These are phyloP conservation scores for Erebia epiphron DNA, from an alignment of 2,888 invertebrate species.

Conservation along the genomic window DNA sequence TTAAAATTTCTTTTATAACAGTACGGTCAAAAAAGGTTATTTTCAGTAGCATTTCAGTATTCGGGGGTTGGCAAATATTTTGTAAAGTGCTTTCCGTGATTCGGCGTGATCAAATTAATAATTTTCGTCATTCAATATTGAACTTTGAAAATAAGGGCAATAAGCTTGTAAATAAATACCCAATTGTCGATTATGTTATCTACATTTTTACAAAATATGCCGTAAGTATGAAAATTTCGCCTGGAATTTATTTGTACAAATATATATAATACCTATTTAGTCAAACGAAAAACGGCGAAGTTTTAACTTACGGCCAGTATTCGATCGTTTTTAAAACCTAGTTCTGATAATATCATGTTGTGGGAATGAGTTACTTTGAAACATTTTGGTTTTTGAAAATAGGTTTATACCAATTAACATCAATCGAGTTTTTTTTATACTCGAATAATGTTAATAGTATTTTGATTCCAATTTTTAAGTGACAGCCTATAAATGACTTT, in stretches of 20 bases:
- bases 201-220: conserved; percentile 37
- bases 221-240: conserved; percentile 29
- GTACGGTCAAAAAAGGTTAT: background rate
- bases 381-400: background rate
- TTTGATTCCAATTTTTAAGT: too few species aligned
- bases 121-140: conserved; percentile 20
- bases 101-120: conserved; percentile 12
- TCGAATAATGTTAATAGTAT: too few species aligned
- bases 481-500: too few species aligned
- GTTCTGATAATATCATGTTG: background rate
- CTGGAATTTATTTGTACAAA: conserved; percentile 34
- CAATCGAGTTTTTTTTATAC: too few species aligned
- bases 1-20: background rate
- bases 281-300: conserved; percentile 22
- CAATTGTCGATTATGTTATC: conserved; percentile 29
- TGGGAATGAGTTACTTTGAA: background rate
- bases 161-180: conserved; percentile 16
- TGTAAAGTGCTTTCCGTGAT: conserved; percentile 4
- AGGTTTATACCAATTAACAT: too few species aligned
- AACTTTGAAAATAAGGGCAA: conserved; percentile 10
- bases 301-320: conserved; percentile 32
- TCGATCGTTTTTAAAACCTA: conserved; percentile 14
- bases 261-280: conserved; percentile 27
- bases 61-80: background rate
- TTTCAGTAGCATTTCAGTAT: background rate